Evolutionary conservation across 2,113 vertebrate genomes (phyloP), one percentile per base, ranked within the genome.

Genomic region (Fukomys damarensis): DNA sequence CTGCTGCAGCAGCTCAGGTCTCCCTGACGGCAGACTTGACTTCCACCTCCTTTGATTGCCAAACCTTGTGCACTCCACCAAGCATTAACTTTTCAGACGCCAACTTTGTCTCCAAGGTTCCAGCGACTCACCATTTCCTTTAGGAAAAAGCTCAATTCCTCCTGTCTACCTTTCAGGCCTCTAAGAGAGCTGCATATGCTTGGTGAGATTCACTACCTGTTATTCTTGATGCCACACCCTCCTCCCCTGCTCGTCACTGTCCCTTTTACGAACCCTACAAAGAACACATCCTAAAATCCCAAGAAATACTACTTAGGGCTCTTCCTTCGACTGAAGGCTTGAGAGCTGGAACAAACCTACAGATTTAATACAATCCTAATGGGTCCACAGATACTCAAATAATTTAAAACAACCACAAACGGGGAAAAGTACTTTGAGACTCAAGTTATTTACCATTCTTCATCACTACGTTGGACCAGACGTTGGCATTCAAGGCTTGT

Each of bases 381-480:
- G 65, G 43, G 46, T 90, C 24, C 41, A 92, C 32, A 89, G 58
- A 89, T 76, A 94, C n/a, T 32, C 13, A 66, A 91, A 79, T 65
- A 96, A 96, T 91, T 74, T 76, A 86, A 96, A 97, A 86, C 52
- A 46, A 83, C 13, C 10, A 66, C 3, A 19, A 32, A 28, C 5
- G 8, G n/a, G 32, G 28, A 59, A 63, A 65, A n/a, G 13, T 2
- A 88, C 8, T 14, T 79, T 88, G 1, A 86, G 41, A 85, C 35
- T 28, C 38, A 77, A 9, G 35, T 81, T 88, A 98, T 99, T 76
- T 97, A 99, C 99, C 99, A 6, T 98, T 99, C 96, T 99, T 99
- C 99, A 99, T 99, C 96, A 99, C 98, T 3, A 99, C 99, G 43
- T 99, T 99, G 91, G 99, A 99, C 99, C 99, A 99, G 63, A 99